Evolutionary conservation across 2,888 invertebrate genomes (phyloP).

Genomic region (Rotaria socialis): DNA sequence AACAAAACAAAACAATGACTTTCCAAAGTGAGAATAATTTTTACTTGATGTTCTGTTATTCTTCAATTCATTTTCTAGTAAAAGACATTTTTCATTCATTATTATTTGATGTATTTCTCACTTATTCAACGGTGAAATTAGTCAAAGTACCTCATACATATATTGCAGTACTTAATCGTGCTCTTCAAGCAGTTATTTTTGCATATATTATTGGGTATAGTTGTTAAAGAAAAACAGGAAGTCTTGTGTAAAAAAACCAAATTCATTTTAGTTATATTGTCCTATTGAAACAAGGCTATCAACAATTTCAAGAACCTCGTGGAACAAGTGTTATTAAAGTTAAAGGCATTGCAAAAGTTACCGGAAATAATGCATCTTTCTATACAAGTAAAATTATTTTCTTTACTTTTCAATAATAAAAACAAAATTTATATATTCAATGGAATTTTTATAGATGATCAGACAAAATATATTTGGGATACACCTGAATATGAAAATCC

Average conservation of each 20-base stretch:
- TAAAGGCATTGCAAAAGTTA: conserved; percentile 60
- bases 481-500: conserved; percentile 62
- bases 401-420: no score
- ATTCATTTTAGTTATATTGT: conserved; percentile 5
- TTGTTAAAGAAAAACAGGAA: neutral
- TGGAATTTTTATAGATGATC: neutral
- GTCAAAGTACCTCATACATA: conserved; percentile 5
- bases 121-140: conserved; percentile 13
- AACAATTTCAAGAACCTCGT: conserved; percentile 58
- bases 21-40: no score
- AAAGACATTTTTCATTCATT: neutral
- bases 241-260: neutral
- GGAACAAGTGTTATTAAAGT: conserved; percentile 62
- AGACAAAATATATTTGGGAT: conserved; percentile 57
- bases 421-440: no score
- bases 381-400: neutral
- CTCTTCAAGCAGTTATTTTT: neutral
- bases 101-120: neutral
- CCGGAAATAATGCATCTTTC: conserved; percentile 47
- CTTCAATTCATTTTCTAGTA: neutral
- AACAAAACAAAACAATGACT: no score
- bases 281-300: conserved; percentile 61
- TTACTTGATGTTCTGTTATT: no score
- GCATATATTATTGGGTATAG: neutral
- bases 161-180: neutral